phyloP scores from a whole-genome alignment of 1,140 invertebrate genomes.

The Drosophila azteca region DNA sequence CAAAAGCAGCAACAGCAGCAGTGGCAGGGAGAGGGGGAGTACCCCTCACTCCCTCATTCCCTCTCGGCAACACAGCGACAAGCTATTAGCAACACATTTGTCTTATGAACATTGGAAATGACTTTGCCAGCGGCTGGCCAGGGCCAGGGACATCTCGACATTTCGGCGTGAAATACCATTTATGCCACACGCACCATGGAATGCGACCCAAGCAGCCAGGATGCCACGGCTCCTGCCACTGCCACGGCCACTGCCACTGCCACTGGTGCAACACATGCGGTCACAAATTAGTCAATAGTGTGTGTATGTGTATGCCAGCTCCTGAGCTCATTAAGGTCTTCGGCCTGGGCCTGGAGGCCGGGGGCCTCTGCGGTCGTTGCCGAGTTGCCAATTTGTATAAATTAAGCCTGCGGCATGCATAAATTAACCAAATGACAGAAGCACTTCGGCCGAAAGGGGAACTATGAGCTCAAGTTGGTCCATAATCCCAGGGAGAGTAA shows the following conservation, averaged over 20 bases:
- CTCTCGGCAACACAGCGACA: conserved; percentile 68
- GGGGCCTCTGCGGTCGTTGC: conserved; percentile 26
- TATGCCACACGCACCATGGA: conserved; percentile 58
- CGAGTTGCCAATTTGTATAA: conserved; percentile 70
- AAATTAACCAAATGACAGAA: conserved; percentile 50
- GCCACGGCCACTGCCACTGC: neutral
- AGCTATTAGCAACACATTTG: conserved; percentile 82
- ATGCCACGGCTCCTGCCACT: conserved; percentile 14
- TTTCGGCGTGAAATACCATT: conserved; percentile 67
- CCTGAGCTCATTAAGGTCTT: conserved; percentile 60
- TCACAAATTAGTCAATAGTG: conserved; percentile 78
- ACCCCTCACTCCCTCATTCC: too few species aligned
- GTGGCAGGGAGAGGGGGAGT: conserved; percentile 40
- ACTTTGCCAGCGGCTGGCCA: conserved; percentile 24
- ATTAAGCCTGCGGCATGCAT: conserved; percentile 63
- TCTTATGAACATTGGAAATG: conserved; percentile 62
- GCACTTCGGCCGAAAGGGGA: neutral
- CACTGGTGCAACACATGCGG: conserved; percentile 65
- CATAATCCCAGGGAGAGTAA: conserved; percentile 23
- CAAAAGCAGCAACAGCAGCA: conserved; percentile 48
- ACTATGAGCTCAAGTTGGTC: neutral
- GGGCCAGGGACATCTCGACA: conserved; percentile 6
- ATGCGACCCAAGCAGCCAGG: conserved; percentile 49
- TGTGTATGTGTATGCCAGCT: conserved; percentile 35
- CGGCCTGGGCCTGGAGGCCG: neutral